Base-by-base conservation (phyloP, 2,113 vertebrate genomes). In the Oophaga pumilio region DNA sequence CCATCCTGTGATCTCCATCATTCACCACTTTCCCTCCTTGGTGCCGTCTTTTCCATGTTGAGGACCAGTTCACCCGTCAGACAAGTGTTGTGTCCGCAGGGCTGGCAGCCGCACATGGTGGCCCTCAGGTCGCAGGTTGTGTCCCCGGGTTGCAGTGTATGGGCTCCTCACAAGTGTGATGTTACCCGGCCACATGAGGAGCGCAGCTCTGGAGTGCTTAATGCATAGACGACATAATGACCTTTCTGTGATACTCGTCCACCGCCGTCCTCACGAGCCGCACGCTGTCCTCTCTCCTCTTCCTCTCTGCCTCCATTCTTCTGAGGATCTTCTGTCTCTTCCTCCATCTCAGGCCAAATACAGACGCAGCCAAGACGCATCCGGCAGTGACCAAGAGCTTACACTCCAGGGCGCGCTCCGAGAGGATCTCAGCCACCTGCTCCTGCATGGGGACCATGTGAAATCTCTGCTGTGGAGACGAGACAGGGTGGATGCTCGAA, bases 211-310 rank as follows among this genome's bases (percentile, higher is more conserved):
- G 33, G 33, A 43, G 5, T 2, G 33, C 0, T 43, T 43, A 43
- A 5, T 43, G 33, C 33, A 60, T 5, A 60, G 15, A 60, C 1
- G 17, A 13, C 15, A 15, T 60, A 18, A 11, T n/a, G 60, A 81
- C 78, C 78, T 62, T 56, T 60, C 33, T 28, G 22, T 60, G 56
- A 59, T 33, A 81, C 8, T 43, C 62, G n/a, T 15, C 22, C 6
- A 81, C 4, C 20, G 50, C 52, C 18, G 28, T 28, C 28, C 28
- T 22, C 78, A 81, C 62, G 11, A 62, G n/a, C 24, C 24, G 53
- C 78, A 81, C 56, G 22, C 78, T 81, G 11, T 60, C 13, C 53
- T 60, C 57, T 18, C 78, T 81, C 57, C 78, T 60, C 24, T 33
- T 26, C 57, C 78, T 81, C 57, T 81, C 78, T 17, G 62, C 53